Base-by-base conservation (phyloP, 2,113 vertebrate species). In the Nycticryphes semicollaris region DNA sequence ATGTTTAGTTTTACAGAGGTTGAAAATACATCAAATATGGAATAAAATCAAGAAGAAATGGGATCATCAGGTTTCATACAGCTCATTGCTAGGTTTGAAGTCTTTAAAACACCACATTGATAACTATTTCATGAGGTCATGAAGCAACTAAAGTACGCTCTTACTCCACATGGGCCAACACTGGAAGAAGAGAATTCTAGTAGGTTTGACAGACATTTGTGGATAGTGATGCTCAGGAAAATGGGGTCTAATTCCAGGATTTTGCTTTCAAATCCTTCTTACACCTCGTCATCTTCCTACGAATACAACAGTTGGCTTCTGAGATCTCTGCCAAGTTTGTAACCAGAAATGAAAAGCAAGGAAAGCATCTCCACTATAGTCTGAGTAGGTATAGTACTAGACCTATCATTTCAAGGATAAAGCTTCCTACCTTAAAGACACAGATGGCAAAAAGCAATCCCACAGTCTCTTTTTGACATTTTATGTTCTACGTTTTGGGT, bases 401-500 rank as follows among this genome's bases (percentile, higher is more conserved):
- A 64, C 35, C 27, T 10, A 20, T 9, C 2, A 47, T 72, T 81
- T 82, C 30, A 84, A 67, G 18, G 30, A 45, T 48, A 62, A 84
- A 87, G 24, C 25, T 59, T 4, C 28, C 28, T 66, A 35, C 7
- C 23, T 68, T 84, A 64, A 94, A 81, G 37, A 83, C 14, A 51
- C 30, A 93, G 23, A 74, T 15, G 25, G 43, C 10, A 67, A 75
- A 94, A 84, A 67, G 4, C 14, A 87, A 43, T 6, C 7, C 12
- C 14, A 45, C 5, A 23, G 25, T 41, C 15, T 70, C 23, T 70
- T n/a, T 43, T 12, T 75, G 68, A n/a, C 10, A 41, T 74, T 75
- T 79, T 47, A 56, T 59, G 7, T 63, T 0, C 0, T 12, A 2
- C 47, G 10, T 2, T 86, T 66, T 1, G 6, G 20, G 8, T 24